phyloP scores from a whole-genome alignment of 2,113 vertebrate species.

The Jacana jacana region DNA sequence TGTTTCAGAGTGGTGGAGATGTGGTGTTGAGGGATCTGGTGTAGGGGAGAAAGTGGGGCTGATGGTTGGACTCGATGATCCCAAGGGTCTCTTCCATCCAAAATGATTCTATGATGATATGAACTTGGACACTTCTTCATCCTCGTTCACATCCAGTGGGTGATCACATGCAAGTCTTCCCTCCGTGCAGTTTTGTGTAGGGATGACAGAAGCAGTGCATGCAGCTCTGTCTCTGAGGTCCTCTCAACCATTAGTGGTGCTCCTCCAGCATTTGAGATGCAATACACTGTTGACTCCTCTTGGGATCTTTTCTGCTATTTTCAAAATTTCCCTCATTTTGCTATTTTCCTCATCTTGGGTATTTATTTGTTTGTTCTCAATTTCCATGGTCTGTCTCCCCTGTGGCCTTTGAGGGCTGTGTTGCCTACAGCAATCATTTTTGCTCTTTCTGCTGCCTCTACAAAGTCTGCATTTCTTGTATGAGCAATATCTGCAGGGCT shows the following conservation, averaged over 20 bases:
- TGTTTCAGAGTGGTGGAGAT: too few species aligned
- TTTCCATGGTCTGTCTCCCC: neutral
- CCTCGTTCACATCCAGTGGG: neutral
- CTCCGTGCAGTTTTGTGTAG: neutral
- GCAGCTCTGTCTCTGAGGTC: neutral
- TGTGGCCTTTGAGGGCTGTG: neutral
- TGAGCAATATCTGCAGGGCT: neutral
- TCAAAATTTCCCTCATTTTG: neutral
- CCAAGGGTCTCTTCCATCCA: too few species aligned
- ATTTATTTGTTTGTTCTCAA: neutral
- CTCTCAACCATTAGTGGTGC: neutral
- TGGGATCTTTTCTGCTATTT: neutral
- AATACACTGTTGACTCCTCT: neutral
- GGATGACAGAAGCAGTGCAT: neutral
- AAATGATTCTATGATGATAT: too few species aligned
- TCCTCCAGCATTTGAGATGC: neutral
- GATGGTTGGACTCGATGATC: too few species aligned
- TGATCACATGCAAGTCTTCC: neutral
- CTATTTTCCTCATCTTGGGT: neutral
- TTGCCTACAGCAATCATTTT: neutral
- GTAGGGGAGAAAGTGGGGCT: too few species aligned
- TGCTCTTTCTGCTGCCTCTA: neutral
- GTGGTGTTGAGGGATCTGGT: too few species aligned
- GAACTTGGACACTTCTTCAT: too few species aligned
- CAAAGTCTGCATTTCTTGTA: neutral